These are phyloP conservation scores for Danio aesculapii DNA, from an alignment of 2,797 vertebrate genomes.

Conservation along the genomic window DNA sequence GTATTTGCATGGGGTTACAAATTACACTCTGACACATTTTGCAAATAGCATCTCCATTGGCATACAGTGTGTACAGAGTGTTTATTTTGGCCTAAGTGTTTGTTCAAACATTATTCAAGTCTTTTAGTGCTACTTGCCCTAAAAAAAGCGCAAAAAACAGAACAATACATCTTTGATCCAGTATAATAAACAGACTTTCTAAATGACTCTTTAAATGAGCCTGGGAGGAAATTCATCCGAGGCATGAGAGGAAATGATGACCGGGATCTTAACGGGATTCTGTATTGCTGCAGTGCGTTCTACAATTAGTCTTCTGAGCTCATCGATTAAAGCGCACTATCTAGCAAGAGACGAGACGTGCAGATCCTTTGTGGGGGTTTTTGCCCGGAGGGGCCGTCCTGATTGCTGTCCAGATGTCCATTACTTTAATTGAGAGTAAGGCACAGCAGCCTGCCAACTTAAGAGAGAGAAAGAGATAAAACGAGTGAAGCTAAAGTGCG, in stretches of 20 bases:
- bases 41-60: not conserved
- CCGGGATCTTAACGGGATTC: conserved; percentile 23
- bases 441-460: conserved; percentile 53
- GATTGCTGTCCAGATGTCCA: conserved; percentile 63
- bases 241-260: conserved; percentile 44
- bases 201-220: conserved; percentile 35
- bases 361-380: conserved; percentile 48
- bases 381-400: conserved; percentile 41
- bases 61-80: too few species aligned
- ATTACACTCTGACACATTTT: not conserved
- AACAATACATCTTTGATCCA: conserved; percentile 16
- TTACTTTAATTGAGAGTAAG: conserved; percentile 60
- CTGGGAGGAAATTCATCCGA: not conserved
- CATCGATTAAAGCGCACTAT: conserved; percentile 51
- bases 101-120: not conserved
- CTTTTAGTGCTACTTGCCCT: not conserved
- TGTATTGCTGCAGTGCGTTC: conserved; percentile 40
- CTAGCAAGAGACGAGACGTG: conserved; percentile 39
- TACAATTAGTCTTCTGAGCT: conserved; percentile 45
- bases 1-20: not conserved
- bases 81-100: too few species aligned
- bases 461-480: conserved; percentile 24
- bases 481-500: conserved; percentile 14
- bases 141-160: not conserved
- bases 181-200: conserved; percentile 29